A percentile compares a stretch with the other conserved stretches of the same genome.
Evolutionary conservation across 2,113 vertebrate genomes (phyloP).

Genomic region (Seriola rivoliana): DNA sequence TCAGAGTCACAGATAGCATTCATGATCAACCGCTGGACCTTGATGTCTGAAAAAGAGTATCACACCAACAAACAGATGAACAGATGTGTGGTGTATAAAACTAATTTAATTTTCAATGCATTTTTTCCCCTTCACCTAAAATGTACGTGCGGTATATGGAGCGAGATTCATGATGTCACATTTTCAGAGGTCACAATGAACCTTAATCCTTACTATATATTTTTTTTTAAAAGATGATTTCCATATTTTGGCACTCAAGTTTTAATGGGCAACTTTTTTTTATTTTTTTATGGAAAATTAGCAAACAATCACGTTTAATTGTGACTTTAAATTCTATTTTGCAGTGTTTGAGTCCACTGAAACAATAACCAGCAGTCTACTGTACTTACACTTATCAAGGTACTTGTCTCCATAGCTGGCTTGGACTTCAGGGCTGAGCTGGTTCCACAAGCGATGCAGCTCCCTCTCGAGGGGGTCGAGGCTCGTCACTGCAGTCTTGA

Average conservation of each 20-base stretch:
- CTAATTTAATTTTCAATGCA: background rate
- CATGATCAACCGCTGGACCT: conserved; percentile 89
- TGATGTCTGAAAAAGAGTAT: conserved; percentile 84
- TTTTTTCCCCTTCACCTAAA: background rate
- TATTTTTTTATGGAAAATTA: background rate
- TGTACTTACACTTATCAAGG: conserved; percentile 88
- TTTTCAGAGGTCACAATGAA: background rate
- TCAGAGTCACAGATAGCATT: conserved; percentile 89
- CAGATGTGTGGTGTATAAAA: background rate
- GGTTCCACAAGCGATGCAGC: conserved; percentile 89
- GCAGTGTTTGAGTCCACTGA: background rate
- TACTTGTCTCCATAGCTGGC: conserved; percentile 91
- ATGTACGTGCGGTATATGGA: background rate
- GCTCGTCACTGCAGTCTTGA: conserved; percentile 89
- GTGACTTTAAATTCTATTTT: background rate
- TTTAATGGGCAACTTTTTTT: too few species aligned
- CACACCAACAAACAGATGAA: background rate
- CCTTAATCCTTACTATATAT: too few species aligned
- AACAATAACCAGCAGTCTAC: background rate
- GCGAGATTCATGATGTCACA: background rate
- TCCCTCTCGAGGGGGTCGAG: conserved; percentile 85
- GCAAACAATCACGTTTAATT: background rate
- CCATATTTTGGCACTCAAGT: too few species aligned
- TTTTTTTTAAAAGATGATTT: too few species aligned
- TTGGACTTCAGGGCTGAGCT: conserved; percentile 85